Conservation (phyloP, 2,888 invertebrate species). For the Diarsia rubi region DNA sequence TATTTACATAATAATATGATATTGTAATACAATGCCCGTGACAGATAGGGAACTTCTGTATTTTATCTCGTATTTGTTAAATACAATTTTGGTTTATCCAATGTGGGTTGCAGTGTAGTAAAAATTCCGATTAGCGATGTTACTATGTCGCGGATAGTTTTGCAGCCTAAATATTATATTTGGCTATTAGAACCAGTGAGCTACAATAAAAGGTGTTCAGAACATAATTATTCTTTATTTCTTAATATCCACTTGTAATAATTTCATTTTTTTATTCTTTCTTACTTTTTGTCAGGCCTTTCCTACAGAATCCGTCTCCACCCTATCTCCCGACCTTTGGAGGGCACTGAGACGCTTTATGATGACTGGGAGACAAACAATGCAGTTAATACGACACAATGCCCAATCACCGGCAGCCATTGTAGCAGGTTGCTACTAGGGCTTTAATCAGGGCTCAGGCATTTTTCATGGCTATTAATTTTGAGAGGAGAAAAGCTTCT, state of each 20-base stretch:
- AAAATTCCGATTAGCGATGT: background rate
- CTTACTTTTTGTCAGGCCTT: background rate
- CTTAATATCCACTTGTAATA: background rate
- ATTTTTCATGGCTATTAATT: conserved; percentile 50
- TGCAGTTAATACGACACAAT: conserved; percentile 89
- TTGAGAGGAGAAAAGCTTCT: conserved; percentile 16
- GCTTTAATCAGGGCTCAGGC: conserved; percentile 42
- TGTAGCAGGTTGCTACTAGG: conserved; percentile 64
- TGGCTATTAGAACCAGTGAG: background rate
- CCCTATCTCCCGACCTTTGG: conserved; percentile 66
- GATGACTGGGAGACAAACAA: conserved; percentile 88
- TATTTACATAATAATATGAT: conserved; percentile 26
- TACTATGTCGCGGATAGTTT: background rate
- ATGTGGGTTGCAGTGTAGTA: background rate
- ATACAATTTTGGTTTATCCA: background rate
- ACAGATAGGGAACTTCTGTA: background rate
- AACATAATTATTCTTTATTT: background rate
- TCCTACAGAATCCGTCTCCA: conserved; percentile 69
- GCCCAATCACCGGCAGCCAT: conserved; percentile 83
- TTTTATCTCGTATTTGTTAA: background rate
- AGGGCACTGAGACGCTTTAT: conserved; percentile 84
- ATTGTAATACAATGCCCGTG: conserved; percentile 33
- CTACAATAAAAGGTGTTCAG: background rate
- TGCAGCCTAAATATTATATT: background rate
- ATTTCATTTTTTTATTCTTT: background rate